Conservation (phyloP, 2,888 invertebrate genomes). For the Acanthosepion lycidas region DNA sequence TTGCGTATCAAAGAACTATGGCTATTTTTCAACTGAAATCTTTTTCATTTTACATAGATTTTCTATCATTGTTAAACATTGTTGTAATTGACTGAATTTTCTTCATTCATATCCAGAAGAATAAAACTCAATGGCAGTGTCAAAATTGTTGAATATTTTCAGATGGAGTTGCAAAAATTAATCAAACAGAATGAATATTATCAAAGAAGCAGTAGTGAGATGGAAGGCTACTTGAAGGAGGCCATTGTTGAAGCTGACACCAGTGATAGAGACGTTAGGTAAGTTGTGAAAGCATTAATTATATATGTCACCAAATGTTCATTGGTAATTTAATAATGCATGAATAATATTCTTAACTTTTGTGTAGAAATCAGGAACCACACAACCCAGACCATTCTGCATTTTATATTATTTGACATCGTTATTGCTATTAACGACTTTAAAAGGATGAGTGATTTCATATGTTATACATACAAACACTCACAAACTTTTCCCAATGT, state of each 20-base stretch:
- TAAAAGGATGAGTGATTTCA: no score
- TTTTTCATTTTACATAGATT: not conserved
- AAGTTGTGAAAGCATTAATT: slow-evolving; percentile 46
- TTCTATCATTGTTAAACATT: not conserved
- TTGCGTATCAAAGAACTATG: no score
- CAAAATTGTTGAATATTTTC: not conserved
- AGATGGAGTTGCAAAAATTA: slow-evolving; percentile 73
- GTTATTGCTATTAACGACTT: no score
- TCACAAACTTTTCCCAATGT: no score
- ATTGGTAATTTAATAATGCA: not conserved
- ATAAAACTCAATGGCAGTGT: not conserved
- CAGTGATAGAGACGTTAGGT: slow-evolving; percentile 72
- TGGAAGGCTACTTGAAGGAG: slow-evolving; percentile 69
- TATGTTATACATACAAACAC: no score
- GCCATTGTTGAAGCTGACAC: slow-evolving; percentile 72
- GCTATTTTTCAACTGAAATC: no score
- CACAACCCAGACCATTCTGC: no score
- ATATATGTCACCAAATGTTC: no score
- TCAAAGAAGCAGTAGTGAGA: slow-evolving; percentile 70
- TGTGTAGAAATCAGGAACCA: no score
- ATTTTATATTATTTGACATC: no score
- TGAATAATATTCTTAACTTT: not conserved
- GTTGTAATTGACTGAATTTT: not conserved
- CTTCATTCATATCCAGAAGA: not conserved
- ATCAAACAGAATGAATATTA: slow-evolving; percentile 72